These are phyloP conservation scores for Lepus timidus DNA, from an alignment of 2,113 vertebrate species.

Conservation along the genomic window DNA sequence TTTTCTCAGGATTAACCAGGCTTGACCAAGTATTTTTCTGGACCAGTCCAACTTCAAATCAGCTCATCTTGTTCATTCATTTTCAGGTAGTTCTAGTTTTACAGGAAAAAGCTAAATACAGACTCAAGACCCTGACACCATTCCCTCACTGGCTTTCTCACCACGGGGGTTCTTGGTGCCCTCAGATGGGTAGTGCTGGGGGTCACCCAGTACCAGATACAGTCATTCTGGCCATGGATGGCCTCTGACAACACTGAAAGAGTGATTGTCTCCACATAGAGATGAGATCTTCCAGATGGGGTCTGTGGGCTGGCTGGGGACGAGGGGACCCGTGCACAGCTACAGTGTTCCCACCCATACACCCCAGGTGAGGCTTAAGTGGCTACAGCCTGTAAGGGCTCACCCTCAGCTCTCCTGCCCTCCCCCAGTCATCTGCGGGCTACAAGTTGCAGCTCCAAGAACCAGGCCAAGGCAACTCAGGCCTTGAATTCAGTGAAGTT, in stretches of 20 bases:
- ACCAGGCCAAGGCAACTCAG: not conserved
- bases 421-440: not conserved
- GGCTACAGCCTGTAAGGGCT: not conserved
- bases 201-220: not conserved
- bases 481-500: not conserved
- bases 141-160: not conserved
- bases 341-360: not conserved
- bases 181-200: not conserved
- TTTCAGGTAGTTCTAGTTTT: conserved; percentile 11
- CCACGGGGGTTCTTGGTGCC: too few relatives aligned
- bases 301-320: not conserved
- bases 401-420: not conserved
- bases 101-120: not conserved
- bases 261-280: not conserved
- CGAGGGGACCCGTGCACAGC: not conserved
- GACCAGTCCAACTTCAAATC: conserved; percentile 48
- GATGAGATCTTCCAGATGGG: not conserved
- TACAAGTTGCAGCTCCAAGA: not conserved
- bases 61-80: conserved; percentile 22
- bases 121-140: not conserved
- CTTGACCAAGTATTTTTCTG: not conserved
- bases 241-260: not conserved
- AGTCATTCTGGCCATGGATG: not conserved
- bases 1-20: conserved; percentile 21
- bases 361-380: rapidly evolving